These are phyloP conservation scores for Ophiodon elongatus DNA, from an alignment of 2,113 vertebrate genomes.

Conservation along the genomic window DNA sequence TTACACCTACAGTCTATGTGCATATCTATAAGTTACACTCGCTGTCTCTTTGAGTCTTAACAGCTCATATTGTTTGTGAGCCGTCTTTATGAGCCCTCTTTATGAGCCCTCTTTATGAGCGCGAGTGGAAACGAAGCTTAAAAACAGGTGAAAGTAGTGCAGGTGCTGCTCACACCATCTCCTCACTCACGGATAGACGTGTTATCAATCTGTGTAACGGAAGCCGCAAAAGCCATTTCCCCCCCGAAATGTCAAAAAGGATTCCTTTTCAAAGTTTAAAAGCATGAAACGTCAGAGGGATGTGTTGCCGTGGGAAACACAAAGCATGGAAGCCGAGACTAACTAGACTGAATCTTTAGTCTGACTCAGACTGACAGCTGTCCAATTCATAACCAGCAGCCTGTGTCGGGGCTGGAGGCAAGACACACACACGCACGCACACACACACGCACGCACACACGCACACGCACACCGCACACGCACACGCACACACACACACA, in stretches of 20 bases:
- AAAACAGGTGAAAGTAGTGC: too few relatives aligned
- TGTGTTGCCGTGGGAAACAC: not conserved
- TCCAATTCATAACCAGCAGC: conserved; percentile 25
- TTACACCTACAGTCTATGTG: too few relatives aligned
- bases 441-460: not conserved
- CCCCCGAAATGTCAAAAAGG: not conserved
- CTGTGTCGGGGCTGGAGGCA: conserved; percentile 15
- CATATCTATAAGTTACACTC: too few relatives aligned
- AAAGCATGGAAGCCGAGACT: conserved; percentile 8
- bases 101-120: too few relatives aligned
- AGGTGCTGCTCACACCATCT: too few relatives aligned
- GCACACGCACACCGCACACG: not conserved
- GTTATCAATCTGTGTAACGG: not conserved
- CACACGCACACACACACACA: not conserved
- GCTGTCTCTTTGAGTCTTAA: too few relatives aligned
- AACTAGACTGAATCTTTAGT: not conserved
- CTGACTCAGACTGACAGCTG: conserved; percentile 66
- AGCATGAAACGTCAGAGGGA: not conserved
- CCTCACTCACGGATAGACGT: too few relatives aligned
- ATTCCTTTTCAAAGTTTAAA: not conserved
- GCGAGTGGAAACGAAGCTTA: too few relatives aligned
- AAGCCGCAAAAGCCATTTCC: not conserved
- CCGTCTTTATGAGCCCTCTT: too few relatives aligned
- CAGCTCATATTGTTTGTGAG: too few relatives aligned
- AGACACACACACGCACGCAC: not conserved